A percentile compares a stretch with the other conserved stretches of the same genome.
Evolutionary conservation across 2,888 invertebrate genomes (phyloP).

Genomic region (Leistus spinibarbis): DNA sequence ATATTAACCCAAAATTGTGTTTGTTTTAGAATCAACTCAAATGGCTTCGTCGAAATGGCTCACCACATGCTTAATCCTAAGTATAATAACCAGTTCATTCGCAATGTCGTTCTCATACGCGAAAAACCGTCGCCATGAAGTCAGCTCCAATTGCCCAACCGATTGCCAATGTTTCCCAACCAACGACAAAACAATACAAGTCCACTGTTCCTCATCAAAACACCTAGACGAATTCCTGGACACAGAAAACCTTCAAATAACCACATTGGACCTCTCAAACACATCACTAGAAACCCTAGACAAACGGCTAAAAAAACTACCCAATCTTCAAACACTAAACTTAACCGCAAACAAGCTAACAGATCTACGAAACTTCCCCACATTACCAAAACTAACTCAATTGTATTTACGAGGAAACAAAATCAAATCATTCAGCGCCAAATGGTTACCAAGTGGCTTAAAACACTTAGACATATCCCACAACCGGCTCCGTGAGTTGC

Average conservation of each 20-base stretch:
- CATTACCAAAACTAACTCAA: conserved; percentile 49
- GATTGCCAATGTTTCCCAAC: conserved; percentile 64
- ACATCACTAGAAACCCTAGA: conserved; percentile 49
- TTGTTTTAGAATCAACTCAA: conserved; percentile 20
- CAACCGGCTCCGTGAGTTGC: conserved; percentile 65
- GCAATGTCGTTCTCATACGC: not conserved
- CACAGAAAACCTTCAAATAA: conserved; percentile 49
- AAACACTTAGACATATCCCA: conserved; percentile 65
- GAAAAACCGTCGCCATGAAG: conserved; percentile 32
- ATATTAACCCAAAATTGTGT: too few species aligned
- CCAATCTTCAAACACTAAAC: conserved; percentile 50
- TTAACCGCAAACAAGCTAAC: conserved; percentile 49
- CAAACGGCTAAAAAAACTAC: conserved; percentile 50
- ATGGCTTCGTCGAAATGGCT: conserved; percentile 22
- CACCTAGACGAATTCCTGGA: conserved; percentile 69
- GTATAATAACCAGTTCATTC: not conserved
- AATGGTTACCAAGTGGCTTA: conserved; percentile 51
- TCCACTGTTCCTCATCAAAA: conserved; percentile 70
- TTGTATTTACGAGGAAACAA: conserved; percentile 51
- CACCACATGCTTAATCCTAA: not conserved
- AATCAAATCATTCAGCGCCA: conserved; percentile 49
- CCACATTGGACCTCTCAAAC: conserved; percentile 48
- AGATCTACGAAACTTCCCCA: conserved; percentile 43
- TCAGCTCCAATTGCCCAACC: conserved; percentile 60
- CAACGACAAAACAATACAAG: conserved; percentile 70